Percentiles rank a stretch among this genome's conserved stretches.
Evolutionary conservation across 2,888 invertebrate genomes (phyloP).

Genomic region (Cryptophagus acutangulus): DNA sequence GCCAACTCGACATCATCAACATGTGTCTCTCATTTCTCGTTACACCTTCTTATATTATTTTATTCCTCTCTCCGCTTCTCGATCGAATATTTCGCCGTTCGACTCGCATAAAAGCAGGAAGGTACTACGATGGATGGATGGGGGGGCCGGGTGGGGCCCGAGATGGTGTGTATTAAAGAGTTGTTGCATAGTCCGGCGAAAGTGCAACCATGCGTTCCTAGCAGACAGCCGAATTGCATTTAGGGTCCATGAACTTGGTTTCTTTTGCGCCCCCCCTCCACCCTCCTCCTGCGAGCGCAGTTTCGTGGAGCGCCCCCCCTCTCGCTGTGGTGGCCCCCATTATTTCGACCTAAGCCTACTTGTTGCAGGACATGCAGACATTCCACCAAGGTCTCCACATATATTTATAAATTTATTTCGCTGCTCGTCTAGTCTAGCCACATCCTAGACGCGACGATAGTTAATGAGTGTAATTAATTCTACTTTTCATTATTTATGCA

Average conservation of each 20-base stretch:
- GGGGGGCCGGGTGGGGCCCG: conserved; percentile 28
- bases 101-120: too few relatives aligned
- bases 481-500: too few relatives aligned
- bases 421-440: too few relatives aligned
- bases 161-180: conserved; percentile 35
- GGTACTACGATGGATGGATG: conserved; percentile 20
- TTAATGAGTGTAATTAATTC: too few relatives aligned
- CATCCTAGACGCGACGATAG: too few relatives aligned
- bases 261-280: conserved; percentile 19
- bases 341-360: conserved; percentile 36
- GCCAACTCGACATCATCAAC: conserved; percentile 9
- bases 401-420: too few relatives aligned
- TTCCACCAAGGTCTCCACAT: conserved; percentile 29
- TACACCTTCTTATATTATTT: too few relatives aligned
- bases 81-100: too few relatives aligned
- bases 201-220: conserved; percentile 51
- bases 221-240: conserved; percentile 48
- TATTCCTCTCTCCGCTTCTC: too few relatives aligned
- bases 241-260: conserved; percentile 46
- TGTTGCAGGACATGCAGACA: conserved; percentile 30
- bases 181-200: conserved; percentile 46
- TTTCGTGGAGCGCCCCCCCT: conserved; percentile 14
- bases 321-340: conserved; percentile 15
- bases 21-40: conserved; percentile 9
- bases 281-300: conserved; percentile 18